Evolutionary conservation across 2,888 invertebrate species (phyloP), one percentile per base, ranked within the genome.

Genomic region (Stomorhina lunata): DNA sequence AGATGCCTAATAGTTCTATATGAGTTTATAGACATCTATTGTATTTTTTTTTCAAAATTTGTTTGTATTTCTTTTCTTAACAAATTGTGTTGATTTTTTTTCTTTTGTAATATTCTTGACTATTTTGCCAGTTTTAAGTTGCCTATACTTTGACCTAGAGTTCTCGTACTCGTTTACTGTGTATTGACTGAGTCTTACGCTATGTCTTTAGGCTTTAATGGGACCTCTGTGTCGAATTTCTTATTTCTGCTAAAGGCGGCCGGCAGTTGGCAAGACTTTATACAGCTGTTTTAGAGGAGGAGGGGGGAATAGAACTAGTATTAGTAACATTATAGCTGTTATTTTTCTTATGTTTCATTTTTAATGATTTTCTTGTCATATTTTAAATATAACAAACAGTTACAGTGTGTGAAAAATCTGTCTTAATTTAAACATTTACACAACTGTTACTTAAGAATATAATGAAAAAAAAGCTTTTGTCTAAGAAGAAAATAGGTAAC

Each of bases 351-450:
- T 20, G 43, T 1, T 29, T 34, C 20, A 53, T 25, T 50, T 27
- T n/a, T 22, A 55, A 40, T 29, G 59, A 29, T 61, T 61, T 61
- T 61, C 55, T 65, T 80, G 48, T 75, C 69, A 71, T 76, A 77
- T 66, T 71, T n/a, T 59, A 72, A 76, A 71, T 50, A 50, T 50
- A 73, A 76, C 65, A 53, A 34, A 81, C 81, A 77, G 71, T 77
- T 81, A 72, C 53, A 63, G 75, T 69, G 80, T 80, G 80, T 80
- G 80, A 80, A 75, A 71, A 80, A 75, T 73, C 43, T 40, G 57
- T 61, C 73, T 73, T 53, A 61, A 61, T 68, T 73, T 57, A 37
- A 37, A 37, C 63, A 45, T 69, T 69, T 80, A 65, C 45, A 63
- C 80, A 75, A 80, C 72, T 81, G 72, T 78, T 73, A 45, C 22